Evolutionary conservation across 2,113 vertebrate species (phyloP), one percentile per base, ranked within the genome.

Genomic region (Geococcyx californianus): DNA sequence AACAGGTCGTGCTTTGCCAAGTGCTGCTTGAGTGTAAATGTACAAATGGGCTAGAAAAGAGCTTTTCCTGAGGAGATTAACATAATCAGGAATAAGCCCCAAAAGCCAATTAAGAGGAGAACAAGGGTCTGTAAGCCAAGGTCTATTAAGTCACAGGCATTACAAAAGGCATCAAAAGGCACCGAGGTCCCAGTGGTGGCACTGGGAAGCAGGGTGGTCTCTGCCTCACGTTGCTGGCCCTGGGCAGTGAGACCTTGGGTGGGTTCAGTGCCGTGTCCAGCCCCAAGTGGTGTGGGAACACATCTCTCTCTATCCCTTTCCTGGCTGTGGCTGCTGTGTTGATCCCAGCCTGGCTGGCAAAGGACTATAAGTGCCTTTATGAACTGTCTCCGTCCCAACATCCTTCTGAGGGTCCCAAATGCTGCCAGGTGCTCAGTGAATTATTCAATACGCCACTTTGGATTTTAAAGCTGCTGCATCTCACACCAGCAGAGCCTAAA

Each of bases 351-450:
- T 31, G 34, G 9, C 67, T 64, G 68, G 5, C 1, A 7, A 44
- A 47, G 68, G 81, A 29, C 73, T 60, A 2, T 1, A 10, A 38
- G 31, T 25, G 82, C 26, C 34, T 72, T 58, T 56, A 21, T 23
- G 29, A 42, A 19, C 6, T 7, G 59, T 20, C 6, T 11, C 15
- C 0, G 56, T 47, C 82, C 69, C n/a, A 1, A 0, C 0, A 1
- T n/a, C 51, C 74, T 84, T 77, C 86, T 1, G 3, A 87, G 45
- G 66, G 55, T 42, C 45, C 77, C 70, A 12, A 38, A 2, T 2
- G 1, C 67, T 12, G 21, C 42, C 1, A 3, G 54, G 34, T 10
- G 6, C 69, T 33, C 17, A 0, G 5, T 69, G 55, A 66, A 54
- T 90, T 78, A 56, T 94, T 87, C 56, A 28, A 45, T 36, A 6